These are phyloP conservation scores for Nomada flava DNA, from an alignment of 2,888 invertebrate genomes.

Conservation along the genomic window DNA sequence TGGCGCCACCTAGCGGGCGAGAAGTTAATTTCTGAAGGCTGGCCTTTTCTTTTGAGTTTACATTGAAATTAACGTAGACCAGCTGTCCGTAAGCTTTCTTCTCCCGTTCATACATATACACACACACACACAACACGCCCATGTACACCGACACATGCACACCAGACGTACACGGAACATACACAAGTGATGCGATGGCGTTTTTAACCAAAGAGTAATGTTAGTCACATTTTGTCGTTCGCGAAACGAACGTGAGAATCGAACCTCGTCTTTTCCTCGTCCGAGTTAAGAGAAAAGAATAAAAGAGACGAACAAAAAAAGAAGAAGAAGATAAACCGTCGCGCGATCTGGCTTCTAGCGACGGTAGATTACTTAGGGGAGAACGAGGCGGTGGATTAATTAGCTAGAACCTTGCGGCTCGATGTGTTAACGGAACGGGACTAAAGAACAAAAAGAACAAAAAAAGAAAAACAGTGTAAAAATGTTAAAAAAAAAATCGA, in stretches of 20 bases:
- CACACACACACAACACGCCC: constrained; percentile 17
- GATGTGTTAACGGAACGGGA: constrained; percentile 65
- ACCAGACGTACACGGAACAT: constrained; percentile 1
- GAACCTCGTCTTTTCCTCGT: constrained; percentile 48
- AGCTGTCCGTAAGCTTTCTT: constrained; percentile 59
- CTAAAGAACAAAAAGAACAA: constrained; percentile 34
- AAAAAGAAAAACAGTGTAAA: constrained; percentile 39
- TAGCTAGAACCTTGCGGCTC: constrained; percentile 58
- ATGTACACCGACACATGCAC: constrained; percentile 22
- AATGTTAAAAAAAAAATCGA: constrained; percentile 43
- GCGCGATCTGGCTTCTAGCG: constrained; percentile 66
- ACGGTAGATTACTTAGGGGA: constrained; percentile 65
- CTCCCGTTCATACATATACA: constrained; percentile 40
- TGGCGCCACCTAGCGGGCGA: constrained; percentile 20
- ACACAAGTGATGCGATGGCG: constrained; percentile 66
- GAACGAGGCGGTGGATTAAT: constrained; percentile 52
- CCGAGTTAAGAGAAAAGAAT: constrained; percentile 33
- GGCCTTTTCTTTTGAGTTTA: constrained; percentile 75
- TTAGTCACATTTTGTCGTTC: constrained; percentile 63
- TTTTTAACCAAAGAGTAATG: constrained; percentile 83
- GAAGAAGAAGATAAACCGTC: constrained; percentile 32
- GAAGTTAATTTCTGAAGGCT: constrained; percentile 77
- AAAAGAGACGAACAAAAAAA: background rate
- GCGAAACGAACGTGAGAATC: constrained; percentile 36
- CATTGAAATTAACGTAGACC: constrained; percentile 75